These are phyloP conservation scores for Sphaerophoria taeniata DNA, from an alignment of 2,888 invertebrate genomes.

Conservation along the genomic window DNA sequence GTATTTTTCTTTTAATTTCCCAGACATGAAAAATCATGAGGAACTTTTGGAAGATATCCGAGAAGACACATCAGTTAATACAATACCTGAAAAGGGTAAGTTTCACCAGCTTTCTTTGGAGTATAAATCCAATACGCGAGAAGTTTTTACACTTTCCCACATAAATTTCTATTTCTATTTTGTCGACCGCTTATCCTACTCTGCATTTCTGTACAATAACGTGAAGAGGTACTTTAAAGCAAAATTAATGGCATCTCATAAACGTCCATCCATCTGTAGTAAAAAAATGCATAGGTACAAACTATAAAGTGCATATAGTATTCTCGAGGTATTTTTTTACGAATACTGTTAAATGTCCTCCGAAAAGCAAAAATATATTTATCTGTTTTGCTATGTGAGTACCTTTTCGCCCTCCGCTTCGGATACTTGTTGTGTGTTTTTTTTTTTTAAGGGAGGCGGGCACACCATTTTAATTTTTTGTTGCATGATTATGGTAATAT, in stretches of 20 bases:
- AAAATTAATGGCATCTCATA: conserved; percentile 71
- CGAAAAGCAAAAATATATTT: conserved; percentile 34
- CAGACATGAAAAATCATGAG: conserved; percentile 82
- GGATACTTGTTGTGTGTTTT: no score
- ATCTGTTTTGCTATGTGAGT: conserved; percentile 13
- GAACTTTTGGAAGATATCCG: conserved; percentile 82
- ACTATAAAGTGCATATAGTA: conserved; percentile 39
- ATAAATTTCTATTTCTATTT: conserved; percentile 43
- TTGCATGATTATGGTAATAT: conserved; percentile 68
- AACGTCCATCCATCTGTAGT: conserved; percentile 55
- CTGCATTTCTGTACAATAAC: conserved; percentile 26
- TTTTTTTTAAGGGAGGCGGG: neutral
- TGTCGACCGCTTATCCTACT: neutral
- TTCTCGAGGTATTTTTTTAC: conserved; percentile 32
- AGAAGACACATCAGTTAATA: conserved; percentile 81
- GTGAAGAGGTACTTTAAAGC: conserved; percentile 33
- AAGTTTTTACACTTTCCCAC: conserved; percentile 46
- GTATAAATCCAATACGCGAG: conserved; percentile 59
- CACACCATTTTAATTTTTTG: conserved; percentile 28
- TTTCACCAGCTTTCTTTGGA: conserved; percentile 52
- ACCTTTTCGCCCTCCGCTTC: neutral
- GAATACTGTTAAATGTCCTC: conserved; percentile 49
- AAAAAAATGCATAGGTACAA: conserved; percentile 14
- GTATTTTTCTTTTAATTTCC: conserved; percentile 6
- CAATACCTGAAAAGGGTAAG: conserved; percentile 83